Evolutionary conservation across 2,888 invertebrate species (phyloP).

Genomic region (Nymphalis urticae): DNA sequence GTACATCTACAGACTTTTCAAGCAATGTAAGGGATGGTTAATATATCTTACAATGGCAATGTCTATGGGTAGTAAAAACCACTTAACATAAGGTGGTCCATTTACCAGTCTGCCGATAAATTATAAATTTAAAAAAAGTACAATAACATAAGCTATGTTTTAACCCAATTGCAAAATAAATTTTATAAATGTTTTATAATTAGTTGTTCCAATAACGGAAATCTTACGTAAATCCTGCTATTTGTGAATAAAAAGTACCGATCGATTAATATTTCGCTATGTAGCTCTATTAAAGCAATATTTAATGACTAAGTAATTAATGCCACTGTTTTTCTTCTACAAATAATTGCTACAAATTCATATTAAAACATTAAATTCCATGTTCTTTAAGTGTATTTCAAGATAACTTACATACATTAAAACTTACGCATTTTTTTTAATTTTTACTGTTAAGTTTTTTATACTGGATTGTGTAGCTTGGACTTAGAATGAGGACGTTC

Average conservation of each 20-base stretch:
- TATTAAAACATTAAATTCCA: conserved; percentile 3
- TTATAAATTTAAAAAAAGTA: no score
- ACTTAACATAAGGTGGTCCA: no score
- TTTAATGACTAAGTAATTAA: conserved; percentile 1
- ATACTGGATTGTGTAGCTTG: no score
- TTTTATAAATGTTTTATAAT: conserved; percentile 20
- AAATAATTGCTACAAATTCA: neutral
- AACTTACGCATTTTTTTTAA: no score
- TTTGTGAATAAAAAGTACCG: conserved; percentile 4
- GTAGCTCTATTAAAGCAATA: neutral
- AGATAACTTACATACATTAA: neutral
- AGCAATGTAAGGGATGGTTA: neutral
- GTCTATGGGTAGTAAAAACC: no score
- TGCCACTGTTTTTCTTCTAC: neutral
- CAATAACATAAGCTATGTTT: neutral
- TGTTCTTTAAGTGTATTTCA: neutral
- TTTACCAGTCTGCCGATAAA: no score
- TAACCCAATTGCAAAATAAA: conserved; percentile 20
- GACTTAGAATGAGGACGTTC: no score
- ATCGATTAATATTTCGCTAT: conserved; percentile 5
- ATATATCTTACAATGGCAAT: no score
- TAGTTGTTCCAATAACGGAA: conserved; percentile 31
- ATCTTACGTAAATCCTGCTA: conserved; percentile 29
- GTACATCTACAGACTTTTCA: no score
- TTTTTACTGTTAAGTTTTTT: no score